phyloP scores from a whole-genome alignment of 2,888 invertebrate genomes.

The Cactoblastis cactorum region DNA sequence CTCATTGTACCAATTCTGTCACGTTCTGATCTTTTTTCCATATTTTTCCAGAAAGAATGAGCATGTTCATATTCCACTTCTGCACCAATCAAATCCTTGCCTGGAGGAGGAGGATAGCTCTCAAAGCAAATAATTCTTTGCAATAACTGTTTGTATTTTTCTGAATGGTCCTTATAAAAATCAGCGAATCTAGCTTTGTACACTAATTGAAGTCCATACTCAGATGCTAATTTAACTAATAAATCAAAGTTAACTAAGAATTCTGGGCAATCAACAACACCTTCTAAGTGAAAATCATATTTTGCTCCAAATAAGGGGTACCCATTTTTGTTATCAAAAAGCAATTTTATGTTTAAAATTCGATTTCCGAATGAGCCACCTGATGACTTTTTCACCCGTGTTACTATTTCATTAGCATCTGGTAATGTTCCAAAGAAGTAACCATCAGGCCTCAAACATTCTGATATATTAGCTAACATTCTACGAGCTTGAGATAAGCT shows the following conservation, averaged over 20 bases:
- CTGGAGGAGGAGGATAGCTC: constrained; percentile 85
- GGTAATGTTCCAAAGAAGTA: constrained; percentile 98
- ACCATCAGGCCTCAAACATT: constrained; percentile 92
- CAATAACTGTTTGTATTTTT: constrained; percentile 76
- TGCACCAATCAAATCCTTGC: constrained; percentile 77
- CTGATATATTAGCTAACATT: constrained; percentile 95
- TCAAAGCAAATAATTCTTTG: constrained; percentile 90
- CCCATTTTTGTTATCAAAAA: constrained; percentile 80
- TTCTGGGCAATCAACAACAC: constrained; percentile 98
- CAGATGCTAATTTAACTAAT: constrained; percentile 85
- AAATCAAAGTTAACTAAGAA: constrained; percentile 97
- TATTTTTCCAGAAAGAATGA: constrained; percentile 72
- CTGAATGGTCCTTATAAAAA: constrained; percentile 83
- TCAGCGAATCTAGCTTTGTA: constrained; percentile 87
- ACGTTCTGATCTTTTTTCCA: constrained; percentile 51
- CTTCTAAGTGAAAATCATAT: constrained; percentile 97
- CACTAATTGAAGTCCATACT: constrained; percentile 85
- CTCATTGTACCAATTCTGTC: constrained; percentile 89
- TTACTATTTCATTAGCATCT: constrained; percentile 94
- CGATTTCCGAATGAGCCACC: constrained; percentile 86
- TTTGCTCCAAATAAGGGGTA: constrained; percentile 96
- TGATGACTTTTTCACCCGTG: constrained; percentile 80
- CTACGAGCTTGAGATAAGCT: constrained; percentile 91
- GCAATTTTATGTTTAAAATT: constrained; percentile 86
- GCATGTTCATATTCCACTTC: constrained; percentile 87